Base-by-base conservation (phyloP, 2,113 vertebrate genomes). In the Scopus umbretta region DNA sequence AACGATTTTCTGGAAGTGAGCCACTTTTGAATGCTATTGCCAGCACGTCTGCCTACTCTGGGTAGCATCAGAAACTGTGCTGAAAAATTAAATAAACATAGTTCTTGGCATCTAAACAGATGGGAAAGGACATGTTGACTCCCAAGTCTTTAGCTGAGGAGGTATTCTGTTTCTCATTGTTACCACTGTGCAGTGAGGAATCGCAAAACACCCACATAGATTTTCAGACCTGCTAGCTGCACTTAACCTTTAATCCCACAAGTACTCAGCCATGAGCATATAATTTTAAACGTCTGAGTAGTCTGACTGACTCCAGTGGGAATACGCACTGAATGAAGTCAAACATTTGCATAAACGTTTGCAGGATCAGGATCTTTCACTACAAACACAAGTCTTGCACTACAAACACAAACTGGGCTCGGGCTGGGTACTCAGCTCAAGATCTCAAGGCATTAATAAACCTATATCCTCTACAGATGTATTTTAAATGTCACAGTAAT, bases 31-130 rank as follows among this genome's bases (percentile, higher is more conserved):
- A 84, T 58, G 45, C 85, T 83, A 80, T 86, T 96, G 96, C 96
- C 95, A 95, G 90, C 88, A 92, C 2, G 81, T 90, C 96, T 96
- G 94, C 96, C 95, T 96, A 97, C 96, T 97, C 96, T 96, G 96
- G 93, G 96, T 96, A 97, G 75, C 95, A 94, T 96, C 95, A 97
- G 92, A 93, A 97, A 88, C 85, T 94, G 84, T 34, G 85, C 74
- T 96, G 94, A 96, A 97, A 96, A 97, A 97, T 96, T 96, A 96
- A 97, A 96, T 95, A 96, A 96, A 97, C 96, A 96, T 80, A 92
- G 95, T 94, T 94, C 95, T 93, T 96, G 96, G 95, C 96, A 96
- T 96, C 90, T 95, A 92, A 97, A 90, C 96, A 97, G 86, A 97
- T 96, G 95, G 96, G 90, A 80, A 92, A 96, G 96, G 96, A 96